These are phyloP conservation scores for Scortum barcoo DNA, from an alignment of 2,113 vertebrate genomes.

Conservation along the genomic window DNA sequence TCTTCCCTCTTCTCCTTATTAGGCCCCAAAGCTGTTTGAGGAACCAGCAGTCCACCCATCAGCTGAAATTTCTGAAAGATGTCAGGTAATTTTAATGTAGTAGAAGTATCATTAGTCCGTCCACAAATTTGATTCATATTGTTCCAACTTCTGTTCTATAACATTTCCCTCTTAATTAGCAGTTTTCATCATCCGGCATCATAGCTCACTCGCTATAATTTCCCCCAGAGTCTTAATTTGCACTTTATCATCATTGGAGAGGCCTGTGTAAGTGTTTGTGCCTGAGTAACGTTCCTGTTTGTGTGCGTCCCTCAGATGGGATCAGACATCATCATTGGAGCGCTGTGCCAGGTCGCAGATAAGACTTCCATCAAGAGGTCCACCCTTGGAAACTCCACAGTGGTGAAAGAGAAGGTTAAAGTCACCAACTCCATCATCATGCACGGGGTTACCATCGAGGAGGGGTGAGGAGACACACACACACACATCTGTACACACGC, in stretches of 20 bases:
- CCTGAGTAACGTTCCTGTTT: conserved; percentile 2
- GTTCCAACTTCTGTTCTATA: neutral
- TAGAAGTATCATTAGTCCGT: neutral
- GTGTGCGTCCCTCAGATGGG: conserved; percentile 85
- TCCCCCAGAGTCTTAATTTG: neutral
- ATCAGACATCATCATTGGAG: conserved; percentile 92
- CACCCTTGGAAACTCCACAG: conserved; percentile 88
- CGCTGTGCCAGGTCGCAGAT: conserved; percentile 90
- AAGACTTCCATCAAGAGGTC: conserved; percentile 95
- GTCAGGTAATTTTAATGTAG: conserved; percentile 84
- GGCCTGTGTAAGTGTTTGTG: neutral
- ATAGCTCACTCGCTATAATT: neutral
- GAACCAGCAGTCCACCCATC: conserved; percentile 90
- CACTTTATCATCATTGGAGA: neutral
- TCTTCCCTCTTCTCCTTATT: conserved; percentile 14
- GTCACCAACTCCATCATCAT: conserved; percentile 96
- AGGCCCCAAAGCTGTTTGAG: conserved; percentile 93
- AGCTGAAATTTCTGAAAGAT: conserved; percentile 89
- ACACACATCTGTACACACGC: conserved; percentile 40
- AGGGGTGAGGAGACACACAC: conserved; percentile 88
- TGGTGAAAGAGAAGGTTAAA: conserved; percentile 92
- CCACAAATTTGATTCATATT: neutral
- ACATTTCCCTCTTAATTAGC: neutral
- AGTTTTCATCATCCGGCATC: neutral
- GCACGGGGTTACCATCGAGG: conserved; percentile 95